Conservation (phyloP, 2,113 vertebrate species). For the Syngnathoides biaculeatus region DNA sequence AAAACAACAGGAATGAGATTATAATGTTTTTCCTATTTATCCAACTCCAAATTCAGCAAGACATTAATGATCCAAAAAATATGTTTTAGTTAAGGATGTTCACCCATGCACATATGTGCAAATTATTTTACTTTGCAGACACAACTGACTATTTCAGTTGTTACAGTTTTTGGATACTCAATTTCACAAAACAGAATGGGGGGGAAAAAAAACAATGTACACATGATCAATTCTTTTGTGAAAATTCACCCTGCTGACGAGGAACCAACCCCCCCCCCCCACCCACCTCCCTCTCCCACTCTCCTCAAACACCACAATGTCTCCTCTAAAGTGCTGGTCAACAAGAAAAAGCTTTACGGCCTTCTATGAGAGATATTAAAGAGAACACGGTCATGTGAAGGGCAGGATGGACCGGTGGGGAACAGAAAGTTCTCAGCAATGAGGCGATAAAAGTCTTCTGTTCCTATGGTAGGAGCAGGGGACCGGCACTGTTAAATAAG, state of each 20-base stretch:
- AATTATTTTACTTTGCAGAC: too few species aligned
- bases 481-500: slow-evolving; percentile 41
- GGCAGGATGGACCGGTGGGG: slow-evolving; percentile 19
- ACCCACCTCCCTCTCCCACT: too few species aligned
- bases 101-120: too few species aligned
- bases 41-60: too few species aligned
- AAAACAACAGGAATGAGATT: too few species aligned
- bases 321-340: slow-evolving; percentile 44
- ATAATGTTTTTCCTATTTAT: too few species aligned
- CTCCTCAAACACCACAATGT: slow-evolving; percentile 29
- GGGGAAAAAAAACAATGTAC: background rate
- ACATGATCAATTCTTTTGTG: background rate
- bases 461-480: slow-evolving; percentile 30
- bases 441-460: slow-evolving; percentile 35
- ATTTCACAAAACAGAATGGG: background rate
- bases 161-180: background rate
- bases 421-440: slow-evolving; percentile 17
- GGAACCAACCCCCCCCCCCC: too few species aligned
- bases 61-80: too few species aligned
- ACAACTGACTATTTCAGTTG: background rate
- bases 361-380: slow-evolving; percentile 40
- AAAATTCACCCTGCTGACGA: slow-evolving; percentile 29
- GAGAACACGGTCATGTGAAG: slow-evolving; percentile 32
- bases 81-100: too few species aligned
- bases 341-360: slow-evolving; percentile 20